phyloP scores from a whole-genome alignment of 2,888 invertebrate species.

The Apotomis capreana region DNA sequence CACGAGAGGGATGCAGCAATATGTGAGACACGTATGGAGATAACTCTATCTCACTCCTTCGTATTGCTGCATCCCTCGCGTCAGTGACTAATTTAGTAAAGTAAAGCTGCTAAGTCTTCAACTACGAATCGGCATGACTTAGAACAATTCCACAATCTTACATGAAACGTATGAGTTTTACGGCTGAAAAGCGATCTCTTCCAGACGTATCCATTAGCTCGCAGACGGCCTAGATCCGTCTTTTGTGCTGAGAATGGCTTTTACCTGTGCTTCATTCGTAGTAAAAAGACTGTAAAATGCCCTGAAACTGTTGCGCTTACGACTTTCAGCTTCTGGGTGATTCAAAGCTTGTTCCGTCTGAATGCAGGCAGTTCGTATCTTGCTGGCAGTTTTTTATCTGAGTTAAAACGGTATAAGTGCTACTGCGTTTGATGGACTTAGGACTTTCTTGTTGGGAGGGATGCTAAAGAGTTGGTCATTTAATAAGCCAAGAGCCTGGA shows the following conservation, averaged over 20 bases:
- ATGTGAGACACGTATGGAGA: too few relatives aligned
- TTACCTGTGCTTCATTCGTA: slow-evolving; percentile 1
- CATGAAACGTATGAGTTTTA: not conserved
- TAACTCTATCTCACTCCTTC: too few relatives aligned
- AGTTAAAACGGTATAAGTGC: not conserved
- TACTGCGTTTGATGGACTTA: not conserved
- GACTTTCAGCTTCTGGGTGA: not conserved
- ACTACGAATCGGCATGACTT: too few relatives aligned
- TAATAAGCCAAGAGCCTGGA: not conserved
- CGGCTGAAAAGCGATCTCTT: slow-evolving; percentile 17
- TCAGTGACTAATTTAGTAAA: too few relatives aligned
- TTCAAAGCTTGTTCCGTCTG: slow-evolving; percentile 1
- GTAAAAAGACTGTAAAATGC: not conserved
- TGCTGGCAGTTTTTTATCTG: not conserved
- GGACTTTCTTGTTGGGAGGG: not conserved
- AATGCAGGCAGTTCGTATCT: slow-evolving; percentile 7
- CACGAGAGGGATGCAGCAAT: too few relatives aligned
- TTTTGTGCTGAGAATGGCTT: slow-evolving; percentile 25
- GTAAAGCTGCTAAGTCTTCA: too few relatives aligned
- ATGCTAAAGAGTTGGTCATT: not conserved
- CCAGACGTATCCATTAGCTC: slow-evolving; percentile 20
- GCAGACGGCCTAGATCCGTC: slow-evolving; percentile 21
- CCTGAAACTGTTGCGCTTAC: not conserved
- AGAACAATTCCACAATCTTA: too few relatives aligned
- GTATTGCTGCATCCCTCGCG: too few relatives aligned